Conservation (phyloP, 2,888 invertebrate species). For the Eupithecia vulgata region DNA sequence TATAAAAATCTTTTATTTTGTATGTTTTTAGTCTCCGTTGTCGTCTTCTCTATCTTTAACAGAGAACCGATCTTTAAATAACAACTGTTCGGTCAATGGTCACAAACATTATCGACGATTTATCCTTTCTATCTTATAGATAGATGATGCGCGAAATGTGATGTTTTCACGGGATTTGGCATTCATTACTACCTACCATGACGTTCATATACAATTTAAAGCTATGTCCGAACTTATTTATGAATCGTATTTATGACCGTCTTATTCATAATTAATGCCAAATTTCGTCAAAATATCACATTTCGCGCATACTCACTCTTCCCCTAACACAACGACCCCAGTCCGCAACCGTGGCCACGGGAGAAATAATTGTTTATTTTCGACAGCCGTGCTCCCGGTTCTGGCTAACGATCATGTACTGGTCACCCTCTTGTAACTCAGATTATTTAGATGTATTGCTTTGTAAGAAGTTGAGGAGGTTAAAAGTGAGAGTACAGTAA, state of each 20-base stretch:
- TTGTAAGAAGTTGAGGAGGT: constrained; percentile 30
- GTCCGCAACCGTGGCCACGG: constrained; percentile 60
- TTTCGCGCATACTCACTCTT: constrained; percentile 52
- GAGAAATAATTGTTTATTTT: constrained; percentile 83
- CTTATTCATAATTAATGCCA: neutral
- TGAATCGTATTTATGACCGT: neutral
- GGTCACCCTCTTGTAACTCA: constrained; percentile 50
- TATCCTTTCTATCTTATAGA: neutral
- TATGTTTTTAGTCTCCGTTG: neutral
- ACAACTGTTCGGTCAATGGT: neutral
- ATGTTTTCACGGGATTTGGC: too few relatives aligned
- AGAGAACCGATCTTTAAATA: neutral
- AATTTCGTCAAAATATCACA: constrained; percentile 10
- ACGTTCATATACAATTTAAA: too few relatives aligned
- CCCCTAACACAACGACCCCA: constrained; percentile 56
- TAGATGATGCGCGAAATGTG: too few relatives aligned
- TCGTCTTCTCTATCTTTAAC: neutral
- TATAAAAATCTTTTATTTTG: neutral
- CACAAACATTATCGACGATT: neutral
- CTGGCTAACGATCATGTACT: constrained; percentile 57
- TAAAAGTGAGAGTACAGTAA: neutral
- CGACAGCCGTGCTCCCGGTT: constrained; percentile 67
- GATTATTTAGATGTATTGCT: constrained; percentile 54
- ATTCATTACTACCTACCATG: too few relatives aligned
- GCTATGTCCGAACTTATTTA: neutral